phyloP scores from a whole-genome alignment of 2,113 vertebrate genomes.

The Plecturocebus donacophilus region DNA sequence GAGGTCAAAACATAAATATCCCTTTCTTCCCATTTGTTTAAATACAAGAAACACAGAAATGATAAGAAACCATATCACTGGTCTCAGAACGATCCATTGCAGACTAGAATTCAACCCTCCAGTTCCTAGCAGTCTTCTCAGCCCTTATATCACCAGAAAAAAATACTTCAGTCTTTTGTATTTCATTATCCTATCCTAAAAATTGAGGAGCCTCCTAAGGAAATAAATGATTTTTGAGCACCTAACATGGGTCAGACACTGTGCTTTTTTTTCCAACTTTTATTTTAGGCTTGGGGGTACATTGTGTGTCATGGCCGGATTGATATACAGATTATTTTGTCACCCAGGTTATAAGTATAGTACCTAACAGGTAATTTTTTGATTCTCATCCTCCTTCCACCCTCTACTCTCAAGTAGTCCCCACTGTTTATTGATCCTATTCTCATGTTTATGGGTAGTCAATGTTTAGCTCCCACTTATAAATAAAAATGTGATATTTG shows the following conservation, averaged over 20 bases:
- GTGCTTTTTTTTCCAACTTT: not conserved
- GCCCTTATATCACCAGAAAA: not conserved
- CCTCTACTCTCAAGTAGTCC: too few relatives aligned
- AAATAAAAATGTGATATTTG: too few relatives aligned
- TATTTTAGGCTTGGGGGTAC: too few relatives aligned
- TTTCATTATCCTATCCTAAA: not conserved
- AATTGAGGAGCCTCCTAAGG: not conserved
- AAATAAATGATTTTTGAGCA: not conserved
- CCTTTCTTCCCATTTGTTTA: not conserved
- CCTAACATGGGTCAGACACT: not conserved
- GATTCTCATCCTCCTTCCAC: too few relatives aligned
- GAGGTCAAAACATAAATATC: not conserved
- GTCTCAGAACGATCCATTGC: not conserved
- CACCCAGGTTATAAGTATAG: too few relatives aligned
- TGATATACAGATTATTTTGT: too few relatives aligned
- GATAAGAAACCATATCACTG: not conserved
- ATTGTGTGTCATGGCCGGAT: too few relatives aligned
- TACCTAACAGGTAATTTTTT: too few relatives aligned
- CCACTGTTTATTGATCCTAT: too few relatives aligned
- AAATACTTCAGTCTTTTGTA: not conserved
- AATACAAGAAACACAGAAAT: conserved; percentile 45
- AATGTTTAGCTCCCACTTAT: too few relatives aligned
- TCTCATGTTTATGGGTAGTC: too few relatives aligned
- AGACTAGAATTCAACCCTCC: not conserved
- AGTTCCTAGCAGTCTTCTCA: not conserved